Base-by-base conservation (phyloP, 1,140 invertebrate species). In the Drosophila rufa region DNA sequence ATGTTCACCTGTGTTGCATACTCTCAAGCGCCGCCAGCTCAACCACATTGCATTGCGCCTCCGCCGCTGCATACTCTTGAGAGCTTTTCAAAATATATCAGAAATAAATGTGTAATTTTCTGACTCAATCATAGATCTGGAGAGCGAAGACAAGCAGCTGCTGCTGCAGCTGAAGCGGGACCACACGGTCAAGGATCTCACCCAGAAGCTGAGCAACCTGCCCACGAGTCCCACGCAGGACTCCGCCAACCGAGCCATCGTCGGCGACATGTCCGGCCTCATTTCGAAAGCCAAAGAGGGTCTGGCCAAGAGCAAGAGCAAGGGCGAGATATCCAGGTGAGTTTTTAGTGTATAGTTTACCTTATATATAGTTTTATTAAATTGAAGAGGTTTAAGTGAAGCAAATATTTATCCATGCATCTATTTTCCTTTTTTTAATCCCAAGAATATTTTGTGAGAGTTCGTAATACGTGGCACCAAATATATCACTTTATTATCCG, bases 251-350 rank as follows among this genome's bases (percentile, higher is more conserved):
- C 77, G 95, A 60, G 68, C 85, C 30, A 95, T 97, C 64, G 89
- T 91, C 33, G 96, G 97, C 15, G 97, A 98, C 80, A 96, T 97
- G 95, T 96, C 96, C 69, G 97, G 97, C 33, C 94, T 99, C 64
- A 97, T 99, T 80, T 97, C 96, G 60, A 98, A 98, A 93, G 97
- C 97, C 57, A 99, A 98, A 94, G 97, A 99, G 94, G 97, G 97
- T 86, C 94, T 96, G 82, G 96, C 96, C 14, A 97, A 97, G 93
- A 97, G 96, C 48, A 96, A 97, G 94, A 95, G 96, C 79, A 95
- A 97, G 93, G 92, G 95, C 27, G 92, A 93, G 75, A 91, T 93
- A 65, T 93, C 92, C 56, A 91, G 92, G 92, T 93, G 61, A 84
- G 91, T 11, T 36, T 36, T 11, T 11, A 11, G 2, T 12, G 3